A percentile compares a stretch with the other conserved stretches of the same genome.
phyloP scores from a whole-genome alignment of 64 coral and sea anemone genomes.

The Montipora foliosa region DNA sequence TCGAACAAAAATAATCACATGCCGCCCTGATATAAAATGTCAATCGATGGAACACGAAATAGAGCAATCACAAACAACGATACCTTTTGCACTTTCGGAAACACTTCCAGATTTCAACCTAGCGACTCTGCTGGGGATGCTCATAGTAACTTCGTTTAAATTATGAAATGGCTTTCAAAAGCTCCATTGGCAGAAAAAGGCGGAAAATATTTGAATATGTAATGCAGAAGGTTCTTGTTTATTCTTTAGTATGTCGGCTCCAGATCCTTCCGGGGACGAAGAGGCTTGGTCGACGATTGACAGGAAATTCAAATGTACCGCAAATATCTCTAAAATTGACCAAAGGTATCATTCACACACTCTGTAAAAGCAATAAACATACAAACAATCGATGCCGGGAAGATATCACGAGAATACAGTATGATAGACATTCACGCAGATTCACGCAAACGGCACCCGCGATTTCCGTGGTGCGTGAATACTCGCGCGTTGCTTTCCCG shows the following conservation, averaged over 20 bases:
- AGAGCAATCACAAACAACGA: neutral
- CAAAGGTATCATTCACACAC: neutral
- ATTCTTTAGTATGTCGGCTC: neutral
- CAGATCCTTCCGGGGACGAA: conserved; percentile 13
- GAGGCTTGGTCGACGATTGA: conserved; percentile 22
- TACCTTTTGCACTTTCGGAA: conserved; percentile 37
- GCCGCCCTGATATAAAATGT: too few relatives aligned
- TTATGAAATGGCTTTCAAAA: neutral
- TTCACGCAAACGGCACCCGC: neutral
- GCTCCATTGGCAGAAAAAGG: neutral
- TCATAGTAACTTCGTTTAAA: neutral
- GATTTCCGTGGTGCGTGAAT: neutral
- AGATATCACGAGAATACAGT: neutral
- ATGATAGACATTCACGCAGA: neutral
- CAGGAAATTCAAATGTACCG: neutral
- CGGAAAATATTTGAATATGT: conserved; percentile 11
- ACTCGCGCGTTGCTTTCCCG: conserved; percentile 27
- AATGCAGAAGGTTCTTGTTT: neutral
- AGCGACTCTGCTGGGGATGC: neutral
- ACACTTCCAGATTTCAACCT: neutral
- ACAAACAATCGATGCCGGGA: neutral
- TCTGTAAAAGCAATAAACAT: neutral
- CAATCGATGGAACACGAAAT: neutral
- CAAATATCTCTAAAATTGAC: neutral
- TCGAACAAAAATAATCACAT: neutral